Conservation (phyloP, 2,888 invertebrate species). For the Kryphioiulus occultus region DNA sequence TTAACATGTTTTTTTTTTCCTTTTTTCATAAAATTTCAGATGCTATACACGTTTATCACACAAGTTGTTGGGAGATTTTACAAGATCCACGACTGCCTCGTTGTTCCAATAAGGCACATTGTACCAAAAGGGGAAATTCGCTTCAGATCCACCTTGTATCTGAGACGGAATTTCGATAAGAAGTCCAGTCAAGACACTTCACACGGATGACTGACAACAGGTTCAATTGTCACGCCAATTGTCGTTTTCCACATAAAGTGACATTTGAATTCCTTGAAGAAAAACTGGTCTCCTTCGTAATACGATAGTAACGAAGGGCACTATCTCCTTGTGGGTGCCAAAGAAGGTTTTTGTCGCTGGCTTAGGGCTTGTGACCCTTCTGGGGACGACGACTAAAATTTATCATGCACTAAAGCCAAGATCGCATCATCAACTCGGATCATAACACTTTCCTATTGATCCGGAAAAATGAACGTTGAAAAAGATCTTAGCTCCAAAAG, state of each 20-base stretch:
- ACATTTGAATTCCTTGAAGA: conserved; percentile 17
- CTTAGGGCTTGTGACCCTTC: not conserved
- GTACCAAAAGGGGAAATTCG: not conserved
- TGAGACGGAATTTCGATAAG: not conserved
- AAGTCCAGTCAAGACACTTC: not conserved
- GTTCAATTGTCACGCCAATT: conserved; percentile 13
- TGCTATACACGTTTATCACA: too few relatives aligned
- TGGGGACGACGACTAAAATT: not conserved
- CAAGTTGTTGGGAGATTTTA: too few relatives aligned
- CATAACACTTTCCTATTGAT: not conserved
- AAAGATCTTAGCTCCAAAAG: not conserved
- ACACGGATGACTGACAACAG: conserved; percentile 9
- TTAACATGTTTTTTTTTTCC: too few relatives aligned
- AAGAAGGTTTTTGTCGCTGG: not conserved
- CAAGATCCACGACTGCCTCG: too few relatives aligned
- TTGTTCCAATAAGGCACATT: too few relatives aligned
- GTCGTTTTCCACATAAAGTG: not conserved
- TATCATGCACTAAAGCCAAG: conserved; percentile 7
- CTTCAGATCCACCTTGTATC: not conserved
- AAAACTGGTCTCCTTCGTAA: not conserved
- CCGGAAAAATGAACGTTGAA: not conserved
- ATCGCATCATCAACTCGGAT: not conserved
- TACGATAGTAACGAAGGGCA: not conserved
- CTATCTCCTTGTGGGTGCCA: not conserved
- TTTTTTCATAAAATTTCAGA: too few relatives aligned